Evolutionary conservation across 2,888 invertebrate genomes (phyloP), one percentile per base, ranked within the genome.

Genomic region (Adelphocoris suturalis): DNA sequence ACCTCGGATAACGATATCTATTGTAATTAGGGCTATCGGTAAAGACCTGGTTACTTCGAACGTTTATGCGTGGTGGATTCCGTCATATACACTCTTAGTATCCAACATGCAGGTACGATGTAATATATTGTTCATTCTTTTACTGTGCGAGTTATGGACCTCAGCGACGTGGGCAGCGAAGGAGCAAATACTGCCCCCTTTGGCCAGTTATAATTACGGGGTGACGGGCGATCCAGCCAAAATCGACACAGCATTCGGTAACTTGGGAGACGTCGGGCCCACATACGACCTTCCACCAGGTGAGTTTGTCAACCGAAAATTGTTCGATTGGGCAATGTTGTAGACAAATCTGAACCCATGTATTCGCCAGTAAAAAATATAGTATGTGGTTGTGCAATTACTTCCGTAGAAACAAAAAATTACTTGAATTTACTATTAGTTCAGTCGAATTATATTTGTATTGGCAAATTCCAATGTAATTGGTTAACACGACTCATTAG

Each of bases 1-100:
- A 82, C 52, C 82, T 82, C 82, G 82, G 82, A 82, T 82, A 82
- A 52, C 4, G 82, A n/a, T 19, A 82, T 86, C 86, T 86, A 86
- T 86, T 86, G 75, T 86, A 86, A 86, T 86, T 86, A 86, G 68
- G 0, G n/a, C 82, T 85, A 85, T 85, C 85, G 85, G 48, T 23
- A 82, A 27, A 23, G 37, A 46, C 80, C 47, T 37, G 19, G 46
- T 47, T 80, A 46, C n/a, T 68, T 68, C 23, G 19, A 23, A 19
- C 5, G 68, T 68, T 68, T 68, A 68, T 27, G 27, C 0, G 23
- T 9, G 27, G 23, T 27, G 23, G 19, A 7, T 5, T 23, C 12
- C 68, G 2, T 68, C 68, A 68, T 27, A 68, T 23, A 27, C 68
- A 12, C 19, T 23, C 12, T 19, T 23, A 68, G 9, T 23, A 23